Evolutionary conservation across 2,797 vertebrate genomes (phyloP), one percentile per base, ranked within the genome.

Genomic region (Pangasius macronema): DNA sequence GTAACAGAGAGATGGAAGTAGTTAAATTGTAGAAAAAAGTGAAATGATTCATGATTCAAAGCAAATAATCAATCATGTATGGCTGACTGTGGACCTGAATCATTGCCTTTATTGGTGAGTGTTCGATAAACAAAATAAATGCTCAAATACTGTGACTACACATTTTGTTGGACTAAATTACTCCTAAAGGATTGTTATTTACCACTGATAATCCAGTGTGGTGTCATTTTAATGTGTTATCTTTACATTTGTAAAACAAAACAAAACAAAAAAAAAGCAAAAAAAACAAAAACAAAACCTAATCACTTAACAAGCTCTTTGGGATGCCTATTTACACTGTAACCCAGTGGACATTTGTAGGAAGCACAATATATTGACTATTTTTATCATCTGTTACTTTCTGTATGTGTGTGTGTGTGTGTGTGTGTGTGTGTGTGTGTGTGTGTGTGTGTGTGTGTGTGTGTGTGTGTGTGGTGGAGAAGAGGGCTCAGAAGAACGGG

Each of bases 361-460:
- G 8, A 80, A 36, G 33, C 22, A 24, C 27, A 49, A n/a, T 49
- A 24, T 59, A n/a, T 77, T 67, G 55, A 14, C 16, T 18, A 68
- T 46, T 57, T 59, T 70, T 51, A 85, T 63, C 42, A 89, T 55
- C 57, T 36, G 49, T 68, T 18, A 2, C 77, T 85, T 86, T 83
- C 2, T 83, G n/a, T n/a, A n/a, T 57, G 8, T 61, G 75, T 51
- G 39, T 53, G 46, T 33, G 1, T 36, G 80, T 49, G 65, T 79
- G 10, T 30, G 42, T 20, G 61, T 11, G 9, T 57, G 8, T 61
- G 75, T 51, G 39, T 53, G 46, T 33, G 1, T 36, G 80, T 49
- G 65, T 79, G 10, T 30, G 42, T 20, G 61, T 11, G 9, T n/a
- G n/a, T 57, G 8, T 61, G 75, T 51, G 39, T 53, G 46, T 33